A percentile compares a stretch with the other conserved stretches of the same genome.
phyloP scores from a whole-genome alignment of 2,113 vertebrate species.

The Tor tambroides region DNA sequence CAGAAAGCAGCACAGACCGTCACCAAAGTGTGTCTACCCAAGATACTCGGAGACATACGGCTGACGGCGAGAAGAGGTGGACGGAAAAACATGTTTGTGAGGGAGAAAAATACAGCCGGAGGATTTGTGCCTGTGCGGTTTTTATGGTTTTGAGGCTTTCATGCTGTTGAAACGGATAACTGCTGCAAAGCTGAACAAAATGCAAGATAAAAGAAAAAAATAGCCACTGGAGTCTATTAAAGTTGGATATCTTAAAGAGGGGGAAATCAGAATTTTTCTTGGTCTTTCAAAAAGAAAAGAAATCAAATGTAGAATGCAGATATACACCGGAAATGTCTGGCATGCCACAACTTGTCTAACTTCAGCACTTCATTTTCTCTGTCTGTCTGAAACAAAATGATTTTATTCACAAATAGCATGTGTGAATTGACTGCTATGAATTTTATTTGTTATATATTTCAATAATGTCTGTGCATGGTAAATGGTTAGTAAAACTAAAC shows the following conservation, averaged over 20 bases:
- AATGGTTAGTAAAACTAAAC: neutral
- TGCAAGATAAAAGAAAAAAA: neutral
- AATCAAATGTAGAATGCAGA: neutral
- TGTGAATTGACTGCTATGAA: neutral
- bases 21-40: neutral
- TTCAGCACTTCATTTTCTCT: neutral
- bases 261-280: neutral
- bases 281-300: neutral
- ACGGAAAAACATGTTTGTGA: neutral
- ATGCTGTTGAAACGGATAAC: neutral
- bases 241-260: too few relatives aligned
- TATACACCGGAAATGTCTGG: neutral
- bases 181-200: neutral
- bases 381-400: too few relatives aligned
- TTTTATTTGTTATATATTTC: neutral
- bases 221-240: neutral
- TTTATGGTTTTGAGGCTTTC: neutral
- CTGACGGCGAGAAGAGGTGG: neutral
- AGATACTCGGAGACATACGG: constrained; percentile 2
- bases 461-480: neutral
- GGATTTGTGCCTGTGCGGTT: neutral
- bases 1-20: constrained; percentile 5
- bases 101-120: neutral
- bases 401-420: neutral
- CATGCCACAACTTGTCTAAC: neutral